phyloP scores from a whole-genome alignment of 2,888 invertebrate species.

The Prenolepis imparis region DNA sequence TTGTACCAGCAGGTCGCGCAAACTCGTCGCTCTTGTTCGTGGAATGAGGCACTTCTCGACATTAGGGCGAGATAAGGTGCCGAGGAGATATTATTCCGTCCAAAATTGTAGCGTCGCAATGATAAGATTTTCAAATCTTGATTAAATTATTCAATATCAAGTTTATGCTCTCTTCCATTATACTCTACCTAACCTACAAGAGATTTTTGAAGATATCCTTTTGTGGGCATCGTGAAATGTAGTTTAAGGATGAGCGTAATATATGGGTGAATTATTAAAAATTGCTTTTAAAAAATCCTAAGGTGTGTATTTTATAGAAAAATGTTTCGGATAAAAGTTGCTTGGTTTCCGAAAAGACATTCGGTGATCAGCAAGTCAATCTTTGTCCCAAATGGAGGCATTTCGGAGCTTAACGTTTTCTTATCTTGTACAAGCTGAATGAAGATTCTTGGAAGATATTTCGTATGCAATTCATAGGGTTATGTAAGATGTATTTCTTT shows the following conservation, averaged over 20 bases:
- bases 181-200: too few species aligned
- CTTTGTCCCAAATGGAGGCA: too few species aligned
- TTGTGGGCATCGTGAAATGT: too few species aligned
- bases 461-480: background rate
- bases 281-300: too few species aligned
- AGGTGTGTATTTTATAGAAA: too few species aligned
- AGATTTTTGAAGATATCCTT: too few species aligned
- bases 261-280: too few species aligned
- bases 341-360: too few species aligned
- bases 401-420: too few species aligned
- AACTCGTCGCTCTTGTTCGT: slow-evolving; percentile 44
- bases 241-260: too few species aligned
- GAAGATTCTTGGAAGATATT: background rate
- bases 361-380: too few species aligned
- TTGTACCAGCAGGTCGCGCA: slow-evolving; percentile 79
- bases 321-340: too few species aligned
- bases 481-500: slow-evolving; percentile 1
- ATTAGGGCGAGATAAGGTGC: slow-evolving; percentile 24
- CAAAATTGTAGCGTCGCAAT: background rate
- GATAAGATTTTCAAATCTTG: background rate
- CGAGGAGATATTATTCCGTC: slow-evolving; percentile 10
- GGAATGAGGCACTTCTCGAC: slow-evolving; percentile 18
- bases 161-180: background rate
- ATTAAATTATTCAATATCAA: background rate
- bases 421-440: background rate